These are phyloP conservation scores for Panurus biarmicus DNA, from an alignment of 2,113 vertebrate species.

Conservation along the genomic window DNA sequence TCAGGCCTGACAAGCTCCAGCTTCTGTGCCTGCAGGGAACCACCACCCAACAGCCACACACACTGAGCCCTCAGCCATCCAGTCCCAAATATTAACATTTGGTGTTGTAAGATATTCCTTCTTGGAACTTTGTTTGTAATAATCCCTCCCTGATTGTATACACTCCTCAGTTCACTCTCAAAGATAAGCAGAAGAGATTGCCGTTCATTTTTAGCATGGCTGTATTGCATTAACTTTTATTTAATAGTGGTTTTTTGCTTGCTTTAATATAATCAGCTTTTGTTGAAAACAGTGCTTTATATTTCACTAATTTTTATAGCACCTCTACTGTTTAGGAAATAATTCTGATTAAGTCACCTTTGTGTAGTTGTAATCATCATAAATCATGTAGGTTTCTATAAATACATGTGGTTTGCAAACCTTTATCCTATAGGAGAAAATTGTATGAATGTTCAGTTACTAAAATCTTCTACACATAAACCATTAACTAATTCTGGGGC, in stretches of 20 bases:
- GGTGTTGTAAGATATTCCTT: accelerated
- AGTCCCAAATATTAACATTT: background rate
- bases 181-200: background rate
- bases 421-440: too few species aligned
- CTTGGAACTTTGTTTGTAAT: background rate
- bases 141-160: accelerated
- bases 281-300: background rate
- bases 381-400: background rate
- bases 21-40: background rate
- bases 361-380: accelerated
- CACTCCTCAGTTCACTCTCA: background rate
- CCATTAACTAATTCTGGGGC: accelerated
- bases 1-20: background rate
- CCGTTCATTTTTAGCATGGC: accelerated
- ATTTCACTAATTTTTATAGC: accelerated
- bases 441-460: accelerated
- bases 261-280: accelerated
- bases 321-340: accelerated
- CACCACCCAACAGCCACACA: accelerated
- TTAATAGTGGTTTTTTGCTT: too few species aligned
- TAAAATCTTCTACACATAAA: background rate
- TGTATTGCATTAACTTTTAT: background rate
- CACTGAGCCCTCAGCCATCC: too few species aligned
- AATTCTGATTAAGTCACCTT: background rate
- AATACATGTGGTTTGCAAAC: background rate